Base-by-base conservation (phyloP, 2,888 invertebrate species). In the Platerodrilus igneus region DNA sequence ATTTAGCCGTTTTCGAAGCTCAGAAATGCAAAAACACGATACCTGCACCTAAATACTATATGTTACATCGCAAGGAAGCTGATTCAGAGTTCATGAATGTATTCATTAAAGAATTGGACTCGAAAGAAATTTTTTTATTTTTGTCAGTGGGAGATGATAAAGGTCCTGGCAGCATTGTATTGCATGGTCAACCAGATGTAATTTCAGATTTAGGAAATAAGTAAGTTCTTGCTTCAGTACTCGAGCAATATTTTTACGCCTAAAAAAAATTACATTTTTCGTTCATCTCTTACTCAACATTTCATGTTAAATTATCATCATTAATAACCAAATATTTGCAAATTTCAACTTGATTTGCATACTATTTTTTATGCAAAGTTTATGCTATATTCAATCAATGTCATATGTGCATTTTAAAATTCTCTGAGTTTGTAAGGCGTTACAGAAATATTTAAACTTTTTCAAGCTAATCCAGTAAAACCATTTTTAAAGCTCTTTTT, bases 1-100 rank as follows among this genome's bases (percentile, higher is more conserved):
- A 88, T 44, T 57, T 85, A 2, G 87, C 86, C 1, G 68, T 72
- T n/a, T 60, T 71, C n/a, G 85, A 86, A 64, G 78, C 78, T 0
- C 70, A 77, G 2, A 77, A 74, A 56, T 69, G 86, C 19, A 78
- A 75, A 56, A 59, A 53, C 9, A 43, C 58, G 1, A 47, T 60
- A 1, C 71, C 75, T 0, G 60, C 66, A 36, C 79, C 79, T 0
- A 75, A 74, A 55, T 82, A 72, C 55, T 68, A 75, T 43, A 70
- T 70, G 17, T 61, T 81, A 56, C 79, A 76, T 55, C 77, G 82
- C 47, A 83, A 81, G 53, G 88, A 87, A 58, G 87, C 83, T 0
- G 88, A 87, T 50, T 74, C 78, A 4, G 87, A 88, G 55, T 90
- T 86, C 56, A 81, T 86, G 60, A 77, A 78, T 47, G 73, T 73